These are phyloP conservation scores for Acropora tenuis DNA, from an alignment of 64 coral and sea anemone genomes.

Conservation along the genomic window DNA sequence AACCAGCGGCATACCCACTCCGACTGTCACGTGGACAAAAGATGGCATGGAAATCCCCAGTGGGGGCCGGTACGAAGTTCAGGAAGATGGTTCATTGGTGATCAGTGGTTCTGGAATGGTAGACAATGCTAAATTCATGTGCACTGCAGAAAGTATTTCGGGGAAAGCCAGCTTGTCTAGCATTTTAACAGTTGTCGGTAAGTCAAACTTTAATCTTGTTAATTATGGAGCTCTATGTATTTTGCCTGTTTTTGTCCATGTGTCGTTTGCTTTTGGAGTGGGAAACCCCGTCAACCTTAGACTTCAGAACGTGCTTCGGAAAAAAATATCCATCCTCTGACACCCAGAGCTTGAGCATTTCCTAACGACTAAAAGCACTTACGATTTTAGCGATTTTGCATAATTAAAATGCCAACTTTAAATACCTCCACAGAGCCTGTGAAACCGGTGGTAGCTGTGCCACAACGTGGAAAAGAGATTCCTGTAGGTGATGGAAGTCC, in stretches of 20 bases:
- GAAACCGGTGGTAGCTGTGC: conserved; percentile 59
- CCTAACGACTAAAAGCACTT: not conserved
- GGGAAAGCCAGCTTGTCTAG: conserved; percentile 23
- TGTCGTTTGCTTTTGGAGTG: too few relatives aligned
- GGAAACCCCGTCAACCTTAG: too few relatives aligned
- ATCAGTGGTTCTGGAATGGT: conserved; percentile 7
- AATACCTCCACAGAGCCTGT: conserved; percentile 43
- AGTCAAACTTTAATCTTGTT: too few relatives aligned
- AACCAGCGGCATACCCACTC: conserved; percentile 26
- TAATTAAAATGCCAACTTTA: not conserved
- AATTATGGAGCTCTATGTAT: too few relatives aligned
- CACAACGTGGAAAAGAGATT: conserved; percentile 36
- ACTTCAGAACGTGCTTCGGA: too few relatives aligned
- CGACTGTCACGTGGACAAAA: conserved; percentile 52
- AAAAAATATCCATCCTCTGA: too few relatives aligned
- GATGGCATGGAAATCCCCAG: not conserved
- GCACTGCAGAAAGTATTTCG: conserved; percentile 4
- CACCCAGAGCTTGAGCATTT: too few relatives aligned
- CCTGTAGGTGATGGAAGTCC: conserved; percentile 47
- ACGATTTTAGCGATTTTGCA: not conserved
- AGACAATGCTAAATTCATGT: conserved; percentile 38
- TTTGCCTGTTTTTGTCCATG: too few relatives aligned
- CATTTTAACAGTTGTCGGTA: conserved; percentile 18
- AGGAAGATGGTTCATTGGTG: conserved; percentile 45
- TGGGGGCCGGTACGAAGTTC: conserved; percentile 10